Conservation (phyloP, 2,888 invertebrate species). For the Pseudanteris insignis region DNA sequence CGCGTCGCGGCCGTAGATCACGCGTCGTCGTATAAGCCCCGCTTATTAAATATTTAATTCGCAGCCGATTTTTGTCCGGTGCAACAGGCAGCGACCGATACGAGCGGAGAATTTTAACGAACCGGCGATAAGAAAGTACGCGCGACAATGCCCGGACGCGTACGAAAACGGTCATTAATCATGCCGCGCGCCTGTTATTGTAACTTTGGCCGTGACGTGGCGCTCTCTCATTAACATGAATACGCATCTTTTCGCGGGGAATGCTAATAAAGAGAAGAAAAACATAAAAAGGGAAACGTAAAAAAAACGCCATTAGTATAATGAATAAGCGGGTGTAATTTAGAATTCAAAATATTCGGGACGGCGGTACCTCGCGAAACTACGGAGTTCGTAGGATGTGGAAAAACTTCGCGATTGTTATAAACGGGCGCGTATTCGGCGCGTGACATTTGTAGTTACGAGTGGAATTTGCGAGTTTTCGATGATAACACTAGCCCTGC, state of each 20-base stretch:
- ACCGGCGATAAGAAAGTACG: neutral
- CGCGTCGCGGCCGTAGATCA: slow-evolving; percentile 10
- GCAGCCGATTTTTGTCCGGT: slow-evolving; percentile 30
- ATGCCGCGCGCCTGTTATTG: slow-evolving; percentile 32
- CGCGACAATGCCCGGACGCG: no score
- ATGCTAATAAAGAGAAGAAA: slow-evolving; percentile 14
- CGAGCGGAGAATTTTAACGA: slow-evolving; percentile 27
- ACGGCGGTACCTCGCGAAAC: no score
- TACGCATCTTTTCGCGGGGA: slow-evolving; percentile 25
- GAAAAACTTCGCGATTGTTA: no score
- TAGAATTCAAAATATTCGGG: no score
- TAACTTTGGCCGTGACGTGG: slow-evolving; percentile 30
- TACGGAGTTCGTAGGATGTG: no score
- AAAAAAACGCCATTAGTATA: no score
- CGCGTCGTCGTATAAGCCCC: slow-evolving; percentile 7
- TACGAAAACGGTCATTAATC: slow-evolving; percentile 39
- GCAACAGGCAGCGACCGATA: slow-evolving; percentile 32
- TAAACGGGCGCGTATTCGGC: no score
- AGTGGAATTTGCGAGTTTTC: no score
- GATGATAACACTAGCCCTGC: no score
- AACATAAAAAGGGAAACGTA: no score
- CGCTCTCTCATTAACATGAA: slow-evolving; percentile 37
- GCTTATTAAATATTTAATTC: slow-evolving; percentile 43
- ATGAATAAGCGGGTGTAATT: no score
- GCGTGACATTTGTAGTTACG: no score